A percentile compares a stretch with the other conserved stretches of the same genome.
Conservation (phyloP, 2,113 vertebrate species). For the Xyliphius kryptos region DNA sequence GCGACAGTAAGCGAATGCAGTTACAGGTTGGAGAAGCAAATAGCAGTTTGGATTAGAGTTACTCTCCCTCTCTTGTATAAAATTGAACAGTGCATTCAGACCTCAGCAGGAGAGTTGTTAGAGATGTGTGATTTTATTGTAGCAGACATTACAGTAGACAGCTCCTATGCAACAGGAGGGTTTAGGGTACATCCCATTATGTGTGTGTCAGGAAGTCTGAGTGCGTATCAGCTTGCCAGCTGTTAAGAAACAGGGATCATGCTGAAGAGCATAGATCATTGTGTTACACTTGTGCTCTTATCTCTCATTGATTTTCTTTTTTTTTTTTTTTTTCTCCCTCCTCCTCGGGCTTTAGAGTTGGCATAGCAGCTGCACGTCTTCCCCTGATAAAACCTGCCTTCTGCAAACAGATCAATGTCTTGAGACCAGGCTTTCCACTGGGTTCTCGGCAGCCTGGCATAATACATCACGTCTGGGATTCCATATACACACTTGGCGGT, state of each 20-base stretch:
- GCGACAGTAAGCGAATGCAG: slow-evolving; percentile 10
- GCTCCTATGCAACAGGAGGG: background rate
- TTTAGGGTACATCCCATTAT: background rate
- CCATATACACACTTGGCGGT: slow-evolving; percentile 21
- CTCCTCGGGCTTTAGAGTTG: slow-evolving; percentile 17
- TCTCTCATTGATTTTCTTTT: slow-evolving; percentile 41
- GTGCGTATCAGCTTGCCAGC: background rate
- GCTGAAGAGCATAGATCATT: slow-evolving; percentile 17
- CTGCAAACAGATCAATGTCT: slow-evolving; percentile 47
- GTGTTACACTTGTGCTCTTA: slow-evolving; percentile 24
- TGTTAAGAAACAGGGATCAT: slow-evolving; percentile 2
- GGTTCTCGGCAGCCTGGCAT: slow-evolving; percentile 26
- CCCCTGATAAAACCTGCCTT: slow-evolving; percentile 28
- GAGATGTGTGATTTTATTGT: slow-evolving; percentile 1
- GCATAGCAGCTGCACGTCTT: slow-evolving; percentile 15
- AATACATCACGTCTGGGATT: slow-evolving; percentile 22
- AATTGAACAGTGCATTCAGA: background rate
- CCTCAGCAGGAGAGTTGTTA: background rate
- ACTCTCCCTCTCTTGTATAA: background rate
- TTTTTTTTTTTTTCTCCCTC: too few relatives aligned
- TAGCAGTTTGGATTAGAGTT: slow-evolving; percentile 27
- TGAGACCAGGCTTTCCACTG: slow-evolving; percentile 29
- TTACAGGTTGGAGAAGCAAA: slow-evolving; percentile 40
- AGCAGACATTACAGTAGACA: slow-evolving; percentile 5
- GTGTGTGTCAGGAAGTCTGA: background rate